Conservation (phyloP, 2,113 vertebrate genomes). For the Gnathonemus echidnorhynchus region DNA sequence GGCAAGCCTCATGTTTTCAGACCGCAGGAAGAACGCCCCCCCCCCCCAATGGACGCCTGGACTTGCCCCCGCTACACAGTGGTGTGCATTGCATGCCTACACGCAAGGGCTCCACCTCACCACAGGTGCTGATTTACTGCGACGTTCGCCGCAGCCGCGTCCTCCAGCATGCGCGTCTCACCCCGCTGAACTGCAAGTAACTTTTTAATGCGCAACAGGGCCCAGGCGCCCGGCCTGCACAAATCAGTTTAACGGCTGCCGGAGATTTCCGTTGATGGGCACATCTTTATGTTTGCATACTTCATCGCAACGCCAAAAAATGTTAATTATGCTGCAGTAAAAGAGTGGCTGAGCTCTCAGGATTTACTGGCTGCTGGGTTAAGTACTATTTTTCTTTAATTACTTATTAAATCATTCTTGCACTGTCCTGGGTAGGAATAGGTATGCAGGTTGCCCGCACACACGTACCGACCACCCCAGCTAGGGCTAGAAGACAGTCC, state of each 20-base stretch:
- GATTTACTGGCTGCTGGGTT: not conserved
- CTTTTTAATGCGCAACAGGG: constrained; percentile 43
- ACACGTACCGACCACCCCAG: not conserved
- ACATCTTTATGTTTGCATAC: constrained; percentile 25
- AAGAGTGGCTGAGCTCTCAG: not conserved
- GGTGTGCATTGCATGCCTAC: constrained; percentile 22
- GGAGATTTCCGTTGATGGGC: constrained; percentile 28
- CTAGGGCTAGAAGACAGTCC: not conserved
- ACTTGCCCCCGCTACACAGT: not conserved
- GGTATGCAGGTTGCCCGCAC: not conserved
- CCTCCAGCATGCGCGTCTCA: constrained; percentile 19
- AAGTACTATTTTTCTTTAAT: constrained; percentile 1
- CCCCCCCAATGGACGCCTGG: not conserved
- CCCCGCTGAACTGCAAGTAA: constrained; percentile 37
- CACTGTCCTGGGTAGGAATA: not conserved
- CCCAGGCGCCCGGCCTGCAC: constrained; percentile 26
- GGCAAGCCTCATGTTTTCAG: not conserved
- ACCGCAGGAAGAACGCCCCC: not conserved
- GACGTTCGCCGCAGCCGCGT: constrained; percentile 18
- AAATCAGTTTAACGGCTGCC: constrained; percentile 40
- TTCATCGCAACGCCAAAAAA: constrained; percentile 26
- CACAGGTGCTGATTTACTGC: constrained; percentile 24
- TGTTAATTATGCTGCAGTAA: not conserved
- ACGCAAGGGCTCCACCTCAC: constrained; percentile 20
- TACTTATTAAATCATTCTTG: not conserved